phyloP scores from a whole-genome alignment of 2,888 invertebrate genomes.

The Strigamia crassipes region DNA sequence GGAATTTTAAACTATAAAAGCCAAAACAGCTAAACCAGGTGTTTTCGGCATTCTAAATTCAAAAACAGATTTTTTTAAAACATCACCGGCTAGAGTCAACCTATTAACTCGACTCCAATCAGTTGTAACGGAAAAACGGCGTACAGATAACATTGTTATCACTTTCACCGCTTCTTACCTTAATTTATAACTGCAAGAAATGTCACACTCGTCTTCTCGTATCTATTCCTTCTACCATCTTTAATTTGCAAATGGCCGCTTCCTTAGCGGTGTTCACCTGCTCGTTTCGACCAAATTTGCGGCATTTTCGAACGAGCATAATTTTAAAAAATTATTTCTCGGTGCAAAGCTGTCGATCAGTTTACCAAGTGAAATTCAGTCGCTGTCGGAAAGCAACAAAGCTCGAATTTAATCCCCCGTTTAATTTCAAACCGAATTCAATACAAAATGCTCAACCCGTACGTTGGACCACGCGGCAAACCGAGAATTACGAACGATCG shows the following conservation, averaged over 20 bases:
- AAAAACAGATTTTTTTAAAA: neutral
- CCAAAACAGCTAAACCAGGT: too few species aligned
- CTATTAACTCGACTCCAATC: neutral
- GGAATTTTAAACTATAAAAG: too few species aligned
- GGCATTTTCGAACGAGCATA: neutral
- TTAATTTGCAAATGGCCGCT: constrained; percentile 38
- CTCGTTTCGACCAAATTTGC: constrained; percentile 29
- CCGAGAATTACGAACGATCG: neutral
- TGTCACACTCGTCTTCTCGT: neutral
- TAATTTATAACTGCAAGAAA: neutral
- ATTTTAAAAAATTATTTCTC: neutral
- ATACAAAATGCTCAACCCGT: neutral
- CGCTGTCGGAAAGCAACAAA: neutral
- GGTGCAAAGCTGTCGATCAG: neutral
- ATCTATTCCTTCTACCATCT: neutral
- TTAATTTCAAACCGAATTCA: neutral
- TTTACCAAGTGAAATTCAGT: neutral
- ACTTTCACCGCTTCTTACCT: neutral
- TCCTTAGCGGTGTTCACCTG: neutral
- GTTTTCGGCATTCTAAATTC: neutral
- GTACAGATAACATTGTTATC: neutral
- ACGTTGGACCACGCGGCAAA: neutral
- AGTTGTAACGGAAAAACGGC: neutral
- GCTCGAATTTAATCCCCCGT: neutral
- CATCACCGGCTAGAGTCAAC: neutral